Base-by-base conservation (phyloP, 1,140 invertebrate species). In the Bicyclus anynana region DNA sequence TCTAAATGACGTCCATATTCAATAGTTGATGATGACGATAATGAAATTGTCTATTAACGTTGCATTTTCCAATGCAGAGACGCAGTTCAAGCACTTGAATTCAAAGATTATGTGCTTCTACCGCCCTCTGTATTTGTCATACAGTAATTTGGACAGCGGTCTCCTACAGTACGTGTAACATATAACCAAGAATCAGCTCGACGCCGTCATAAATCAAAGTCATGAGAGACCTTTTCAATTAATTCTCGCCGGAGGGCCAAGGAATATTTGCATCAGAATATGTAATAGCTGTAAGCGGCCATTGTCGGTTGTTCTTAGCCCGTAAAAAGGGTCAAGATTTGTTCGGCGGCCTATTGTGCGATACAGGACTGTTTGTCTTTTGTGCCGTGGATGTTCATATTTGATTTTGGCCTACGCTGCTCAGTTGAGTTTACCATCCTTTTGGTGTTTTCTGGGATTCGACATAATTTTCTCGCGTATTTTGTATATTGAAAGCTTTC, bases 231-330 rank as follows among this genome's bases (percentile, higher is more conserved):
- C 78, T 83, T 83, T 85, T 83, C 80, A 83, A 83, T 85, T 85
- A 83, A 83, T 82, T 82, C 78, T 72, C 70, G 74, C 75, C 72
- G 54, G 72, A 59, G 69, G 65, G 65, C 59, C 61, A 65, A 71
- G 72, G 71, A 79, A 77, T 80, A 81, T 85, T 83, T 81, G 75
- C 80, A 83, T 83, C 76, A 72, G 75, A 80, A 83, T 83, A 80
- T 82, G 68, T 80, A 78, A 79, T 75, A 65, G 69, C 59, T 69
- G 67, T 68, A 72, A 77, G 62, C 67, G 67, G 44, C 71, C 72
- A 76, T 83, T 81, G 79, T 81, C 54, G 73, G 66, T 59, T 59
- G 65, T 67, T 69, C 62, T 70, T 65, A 71, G 69, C 53, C 56
- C 65, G 68, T 72, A 82, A 82, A 84, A 82, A 80, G 80, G 82